Base-by-base conservation (phyloP, 2,113 vertebrate genomes). In the Scartelaos histophorus region DNA sequence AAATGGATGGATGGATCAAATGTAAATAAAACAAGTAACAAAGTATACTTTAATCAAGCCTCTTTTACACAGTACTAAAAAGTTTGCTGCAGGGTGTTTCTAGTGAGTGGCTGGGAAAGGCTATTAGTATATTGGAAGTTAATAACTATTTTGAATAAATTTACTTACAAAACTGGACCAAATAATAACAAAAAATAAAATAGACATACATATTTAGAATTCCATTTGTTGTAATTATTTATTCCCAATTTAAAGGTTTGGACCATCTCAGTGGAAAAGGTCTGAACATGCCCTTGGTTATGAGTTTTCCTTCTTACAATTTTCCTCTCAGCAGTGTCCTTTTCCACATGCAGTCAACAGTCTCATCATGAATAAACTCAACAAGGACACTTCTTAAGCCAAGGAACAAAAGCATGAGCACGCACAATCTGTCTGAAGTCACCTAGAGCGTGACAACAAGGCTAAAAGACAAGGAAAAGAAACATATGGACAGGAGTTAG, bases 351-450 rank as follows among this genome's bases (percentile, higher is more conserved):
- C 5, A 1, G 71, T 76, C 66, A 73, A 15, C 66, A 3, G 65
- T 43, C 38, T 54, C 47, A 71, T 75, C 54, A 64, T 21, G 64
- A 60, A 43, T 1, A 1, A 43, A 71, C 34, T 68, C 65, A 21
- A 11, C 15, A 38, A 81, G 60, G 75, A 79, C 0, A 43, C 70
- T 56, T 13, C 61, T 60, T 3, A 10, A 7, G 10, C 24, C 53
- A 56, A 29, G 35, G 68, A 73, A 34, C 15, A 67, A 72, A 22
- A 17, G 16, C 51, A 11, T 45, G 61, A 13, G 66, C 66, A 66
- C 5, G 22, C 16, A 68, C 58, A 72, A 72, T 67, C 34, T 75
- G 82, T 75, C 70, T 73, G 71, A n/a, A 74, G 66, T 65, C 74
- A 69, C 19, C 58, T 64, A 47, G 17, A 43, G 53, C 45, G 43